Base-by-base conservation (phyloP, 1,140 invertebrate genomes). In the Holcopasites calliopsidis region DNA sequence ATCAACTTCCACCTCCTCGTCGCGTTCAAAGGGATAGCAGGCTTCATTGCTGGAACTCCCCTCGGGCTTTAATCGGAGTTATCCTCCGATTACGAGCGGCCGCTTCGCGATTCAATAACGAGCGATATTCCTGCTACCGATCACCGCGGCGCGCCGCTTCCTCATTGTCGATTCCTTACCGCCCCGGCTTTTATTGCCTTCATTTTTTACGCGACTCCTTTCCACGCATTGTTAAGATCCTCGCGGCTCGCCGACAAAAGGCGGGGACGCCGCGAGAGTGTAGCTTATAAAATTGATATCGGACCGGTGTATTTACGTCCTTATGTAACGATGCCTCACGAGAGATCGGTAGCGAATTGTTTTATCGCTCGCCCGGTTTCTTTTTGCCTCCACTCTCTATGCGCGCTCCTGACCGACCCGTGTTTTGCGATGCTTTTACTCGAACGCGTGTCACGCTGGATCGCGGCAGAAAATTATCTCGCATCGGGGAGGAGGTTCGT, bases 71-170 rank as follows among this genome's bases (percentile, higher is more conserved):
- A 52, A 11, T 52, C 31, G 28, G 26, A 68, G 62, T 79, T 82
- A 82, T 84, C n/a, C 73, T 77, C n/a, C 73, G 55, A 84, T 85
- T 72, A 77, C 61, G 42, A 79, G 61, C 49, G 70, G 57, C 28
- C 35, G 28, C 52, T 62, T 72, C 79, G 76, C 81, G 79, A 83
- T 85, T 84, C 58, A 69, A 69, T 84, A 82, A 83, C 79, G 81
- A 83, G 79, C 60, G 28, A 8, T 52, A n/a, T n/a, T n/a, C 57
- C 16, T 49, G 64, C 75, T 72, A 82, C 75, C 65, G 47, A 52
- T 42, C 40, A 35, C 21, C 49, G 21, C 42, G 11, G 11, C 42
- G n/a, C n/a, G n/a, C n/a, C n/a, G n/a, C n/a, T n/a, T 40, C 35
- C 40, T 61, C 28, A 16, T 26, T 1, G 40, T 65, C 31, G 28